phyloP scores from a whole-genome alignment of 2,888 invertebrate genomes.

The Gymnoscelis rufifasciata region DNA sequence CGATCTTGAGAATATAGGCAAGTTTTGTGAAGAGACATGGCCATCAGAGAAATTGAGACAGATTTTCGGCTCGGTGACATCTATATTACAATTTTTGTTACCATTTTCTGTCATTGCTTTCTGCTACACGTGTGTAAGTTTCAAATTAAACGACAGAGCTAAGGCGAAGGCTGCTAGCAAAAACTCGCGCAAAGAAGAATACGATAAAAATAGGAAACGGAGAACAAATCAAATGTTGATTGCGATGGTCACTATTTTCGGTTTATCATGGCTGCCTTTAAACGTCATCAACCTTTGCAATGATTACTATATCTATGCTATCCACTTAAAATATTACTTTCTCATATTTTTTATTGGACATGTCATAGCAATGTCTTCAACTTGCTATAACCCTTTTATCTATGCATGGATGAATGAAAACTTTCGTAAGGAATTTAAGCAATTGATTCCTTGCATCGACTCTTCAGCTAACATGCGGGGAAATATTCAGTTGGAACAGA shows the following conservation, averaged over 20 bases:
- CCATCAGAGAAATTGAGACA: constrained; percentile 88
- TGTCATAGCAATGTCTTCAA: constrained; percentile 96
- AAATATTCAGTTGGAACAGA: constrained; percentile 71
- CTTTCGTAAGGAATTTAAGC: constrained; percentile 95
- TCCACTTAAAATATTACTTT: constrained; percentile 89
- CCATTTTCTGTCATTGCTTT: constrained; percentile 96
- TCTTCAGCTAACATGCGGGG: constrained; percentile 62
- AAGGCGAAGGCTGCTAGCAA: constrained; percentile 91
- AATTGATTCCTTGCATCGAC: constrained; percentile 83
- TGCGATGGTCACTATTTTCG: constrained; percentile 97
- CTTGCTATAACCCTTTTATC: constrained; percentile 97
- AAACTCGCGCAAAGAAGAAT: constrained; percentile 91
- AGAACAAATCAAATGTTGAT: constrained; percentile 98
- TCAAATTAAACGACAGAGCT: constrained; percentile 90
- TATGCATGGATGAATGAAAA: constrained; percentile 99
- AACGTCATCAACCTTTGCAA: constrained; percentile 93
- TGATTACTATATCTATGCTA: constrained; percentile 87
- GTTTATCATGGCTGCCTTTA: constrained; percentile 96
- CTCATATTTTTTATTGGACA: constrained; percentile 94
- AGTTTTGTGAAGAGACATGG: constrained; percentile 94
- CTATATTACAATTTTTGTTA: constrained; percentile 94
- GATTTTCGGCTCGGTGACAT: constrained; percentile 91
- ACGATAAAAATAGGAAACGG: constrained; percentile 92
- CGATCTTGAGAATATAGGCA: constrained; percentile 59
- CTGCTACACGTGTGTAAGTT: constrained; percentile 95